Base-by-base conservation (phyloP, 2,888 invertebrate genomes). In the Pinctada fucata region DNA sequence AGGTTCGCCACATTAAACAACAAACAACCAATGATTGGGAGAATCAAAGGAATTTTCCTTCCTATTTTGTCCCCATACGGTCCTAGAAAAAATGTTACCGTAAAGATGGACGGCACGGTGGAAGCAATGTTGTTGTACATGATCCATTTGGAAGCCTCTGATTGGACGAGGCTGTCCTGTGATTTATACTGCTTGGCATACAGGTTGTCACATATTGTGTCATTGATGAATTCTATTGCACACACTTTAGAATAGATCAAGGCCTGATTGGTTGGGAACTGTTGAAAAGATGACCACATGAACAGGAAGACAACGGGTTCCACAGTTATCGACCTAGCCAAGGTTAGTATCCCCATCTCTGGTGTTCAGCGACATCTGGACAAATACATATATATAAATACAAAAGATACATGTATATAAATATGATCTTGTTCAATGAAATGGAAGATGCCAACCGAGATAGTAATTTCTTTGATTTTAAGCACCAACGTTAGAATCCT, bases 251-350 rank as follows among this genome's bases (percentile, higher is more conserved):
- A 84, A 82, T 91, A 93, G 3, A 93, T 87, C 63, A 93, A 87
- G 78, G 93, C 93, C 86, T 93, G 93, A 67, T 92, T 87, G 3
- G 92, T 90, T 3, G 92, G 90, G 77, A 90, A 92, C 77, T 92
- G 90, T 75, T 93, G 87, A 79, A 91, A 93, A 47, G 95, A 96
- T 0, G 97, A 96, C 94, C 97, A 95, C 96, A 97, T 97, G 90
- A 97, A 97, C 2, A 97, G 93, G 90, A 97, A 96, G 95, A 97
- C 95, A 0, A 96, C 94, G 0, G 97, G 97, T 90, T 97, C 97
- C 47, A 97, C 96, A 0, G 97, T 95, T 75, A 96, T 94, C 8
- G 31, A 31, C 31, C 31, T 31, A 1, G 31, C 31, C 31, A 31
- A 31, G 31, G 31, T 31, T 1, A 31, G 31, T 31, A 31, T 31